phyloP scores from a whole-genome alignment of 2,113 vertebrate species.

The Sylvietta virens region DNA sequence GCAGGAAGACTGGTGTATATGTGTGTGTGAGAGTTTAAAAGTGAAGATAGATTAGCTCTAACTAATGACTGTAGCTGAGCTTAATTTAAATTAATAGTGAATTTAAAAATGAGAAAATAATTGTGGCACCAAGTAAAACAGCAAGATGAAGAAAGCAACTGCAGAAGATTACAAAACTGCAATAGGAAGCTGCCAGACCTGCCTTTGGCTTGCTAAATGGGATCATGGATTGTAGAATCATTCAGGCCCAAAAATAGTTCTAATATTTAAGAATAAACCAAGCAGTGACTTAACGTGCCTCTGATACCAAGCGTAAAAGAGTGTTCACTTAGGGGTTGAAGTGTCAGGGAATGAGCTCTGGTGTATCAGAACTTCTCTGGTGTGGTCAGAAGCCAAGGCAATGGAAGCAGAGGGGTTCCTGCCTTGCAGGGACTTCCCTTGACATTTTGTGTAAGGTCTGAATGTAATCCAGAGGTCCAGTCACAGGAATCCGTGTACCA shows the following conservation, averaged over 20 bases:
- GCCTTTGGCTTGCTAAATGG: neutral
- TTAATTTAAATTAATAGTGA: conserved; percentile 62
- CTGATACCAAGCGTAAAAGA: neutral
- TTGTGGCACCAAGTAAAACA: neutral
- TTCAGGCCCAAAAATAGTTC: neutral
- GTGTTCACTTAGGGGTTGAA: neutral
- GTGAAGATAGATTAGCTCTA: conserved; percentile 22
- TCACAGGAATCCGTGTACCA: neutral
- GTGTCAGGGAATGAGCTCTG: neutral
- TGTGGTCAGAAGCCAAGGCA: neutral
- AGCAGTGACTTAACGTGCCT: neutral
- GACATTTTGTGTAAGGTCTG: neutral
- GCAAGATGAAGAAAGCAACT: neutral
- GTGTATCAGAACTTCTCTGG: neutral
- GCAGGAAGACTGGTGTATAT: neutral
- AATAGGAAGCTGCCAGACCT: neutral
- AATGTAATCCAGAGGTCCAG: neutral
- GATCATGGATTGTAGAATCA: neutral
- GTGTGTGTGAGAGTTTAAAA: neutral
- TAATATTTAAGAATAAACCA: neutral
- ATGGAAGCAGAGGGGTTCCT: neutral
- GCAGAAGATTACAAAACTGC: neutral
- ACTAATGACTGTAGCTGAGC: conserved; percentile 37
- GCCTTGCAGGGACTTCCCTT: neutral
- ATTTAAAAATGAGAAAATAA: conserved; percentile 47